Percentiles rank a stretch among this genome's conserved stretches.
Conservation (phyloP, 2,888 invertebrate species). For the Drosophila mayaguana region DNA sequence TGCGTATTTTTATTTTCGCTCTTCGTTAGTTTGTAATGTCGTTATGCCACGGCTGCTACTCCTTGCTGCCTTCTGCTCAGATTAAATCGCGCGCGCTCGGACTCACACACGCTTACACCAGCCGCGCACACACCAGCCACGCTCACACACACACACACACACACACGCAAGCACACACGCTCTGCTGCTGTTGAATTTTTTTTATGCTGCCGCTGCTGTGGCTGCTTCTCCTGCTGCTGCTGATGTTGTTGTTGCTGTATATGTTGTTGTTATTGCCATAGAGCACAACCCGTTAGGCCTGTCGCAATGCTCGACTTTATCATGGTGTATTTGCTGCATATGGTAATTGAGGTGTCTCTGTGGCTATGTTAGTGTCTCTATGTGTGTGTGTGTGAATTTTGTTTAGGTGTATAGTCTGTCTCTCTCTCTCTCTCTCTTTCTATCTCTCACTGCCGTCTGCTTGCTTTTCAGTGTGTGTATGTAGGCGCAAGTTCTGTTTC, state of each 20-base stretch:
- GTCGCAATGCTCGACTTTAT: constrained; percentile 65
- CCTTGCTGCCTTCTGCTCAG: constrained; percentile 6
- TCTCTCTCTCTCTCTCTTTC: background rate
- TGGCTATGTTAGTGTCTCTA: constrained; percentile 2
- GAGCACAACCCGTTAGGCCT: constrained; percentile 53
- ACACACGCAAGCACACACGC: constrained; percentile 13
- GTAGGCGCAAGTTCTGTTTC: constrained; percentile 68
- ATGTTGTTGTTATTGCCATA: constrained; percentile 58
- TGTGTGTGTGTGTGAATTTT: constrained; percentile 7
- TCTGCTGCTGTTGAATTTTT: constrained; percentile 28
- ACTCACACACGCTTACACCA: constrained; percentile 15
- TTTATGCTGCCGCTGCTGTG: constrained; percentile 47
- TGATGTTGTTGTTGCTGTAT: constrained; percentile 43
- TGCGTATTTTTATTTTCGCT: constrained; percentile 53
- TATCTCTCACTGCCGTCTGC: background rate
- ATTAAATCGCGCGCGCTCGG: constrained; percentile 13
- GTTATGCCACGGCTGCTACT: constrained; percentile 6
- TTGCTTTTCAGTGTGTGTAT: background rate
- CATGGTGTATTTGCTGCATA: constrained; percentile 52
- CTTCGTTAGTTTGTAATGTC: constrained; percentile 23
- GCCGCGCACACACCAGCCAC: constrained; percentile 21
- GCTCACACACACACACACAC: constrained; percentile 8
- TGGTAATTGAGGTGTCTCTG: constrained; percentile 32
- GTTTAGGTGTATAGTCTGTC: constrained; percentile 9
- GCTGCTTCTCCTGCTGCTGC: constrained; percentile 47